These are phyloP conservation scores for Epinephelus lanceolatus DNA, from an alignment of 2,113 vertebrate genomes.

Conservation along the genomic window DNA sequence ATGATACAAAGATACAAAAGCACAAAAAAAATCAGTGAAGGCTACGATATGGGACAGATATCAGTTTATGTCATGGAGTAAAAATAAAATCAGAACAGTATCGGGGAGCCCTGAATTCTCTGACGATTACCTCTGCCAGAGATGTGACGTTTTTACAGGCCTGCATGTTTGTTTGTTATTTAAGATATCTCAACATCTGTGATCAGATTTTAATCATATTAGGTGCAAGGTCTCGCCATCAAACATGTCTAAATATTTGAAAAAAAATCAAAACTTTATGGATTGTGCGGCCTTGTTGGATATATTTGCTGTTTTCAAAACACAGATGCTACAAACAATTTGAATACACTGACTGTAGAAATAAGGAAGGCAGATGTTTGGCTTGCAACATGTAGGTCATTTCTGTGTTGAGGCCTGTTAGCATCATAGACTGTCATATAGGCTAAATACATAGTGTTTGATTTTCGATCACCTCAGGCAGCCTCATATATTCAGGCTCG, in stretches of 20 bases:
- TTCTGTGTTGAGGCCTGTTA: neutral
- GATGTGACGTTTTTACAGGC: neutral
- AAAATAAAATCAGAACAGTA: neutral
- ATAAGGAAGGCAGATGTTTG: neutral
- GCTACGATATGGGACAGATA: neutral
- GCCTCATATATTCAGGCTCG: neutral
- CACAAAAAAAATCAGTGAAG: neutral
- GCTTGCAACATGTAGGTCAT: neutral
- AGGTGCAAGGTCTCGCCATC: neutral
- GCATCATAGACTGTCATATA: conserved; percentile 12
- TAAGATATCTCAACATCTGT: conserved; percentile 3
- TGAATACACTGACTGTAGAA: neutral
- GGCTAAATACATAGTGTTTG: neutral
- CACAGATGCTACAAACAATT: too few relatives aligned
- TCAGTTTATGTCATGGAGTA: neutral
- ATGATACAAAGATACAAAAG: neutral
- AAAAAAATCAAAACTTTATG: neutral
- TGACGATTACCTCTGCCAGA: neutral
- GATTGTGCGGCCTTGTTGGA: neutral
- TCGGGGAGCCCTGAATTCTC: neutral
- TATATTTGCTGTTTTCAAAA: neutral
- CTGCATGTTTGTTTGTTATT: neutral
- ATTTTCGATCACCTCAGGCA: conserved; percentile 5
- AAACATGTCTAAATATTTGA: neutral
- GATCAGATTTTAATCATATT: conserved; percentile 12